These are phyloP conservation scores for Prostheceraeus crozeri DNA, from an alignment of 2,888 invertebrate genomes.

Conservation along the genomic window DNA sequence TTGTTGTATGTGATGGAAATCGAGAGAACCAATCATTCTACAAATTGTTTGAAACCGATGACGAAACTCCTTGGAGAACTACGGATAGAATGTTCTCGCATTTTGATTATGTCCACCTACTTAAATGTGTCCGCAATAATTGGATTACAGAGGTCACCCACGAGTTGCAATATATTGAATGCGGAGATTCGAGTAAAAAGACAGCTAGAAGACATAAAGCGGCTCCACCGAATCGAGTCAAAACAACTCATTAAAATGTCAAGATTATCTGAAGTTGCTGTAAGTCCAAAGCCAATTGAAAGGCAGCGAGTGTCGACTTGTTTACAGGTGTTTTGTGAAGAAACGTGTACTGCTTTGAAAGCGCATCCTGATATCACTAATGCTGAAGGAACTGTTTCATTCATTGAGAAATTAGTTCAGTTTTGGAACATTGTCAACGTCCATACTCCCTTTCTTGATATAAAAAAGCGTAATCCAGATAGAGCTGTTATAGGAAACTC, in stretches of 20 bases:
- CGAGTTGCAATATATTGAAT: too few species aligned
- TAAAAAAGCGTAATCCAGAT: conserved; percentile 11
- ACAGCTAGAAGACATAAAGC: too few species aligned
- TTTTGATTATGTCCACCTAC: conserved; percentile 23
- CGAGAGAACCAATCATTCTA: conserved; percentile 19
- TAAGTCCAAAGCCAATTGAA: conserved; percentile 14
- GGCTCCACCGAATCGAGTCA: neutral
- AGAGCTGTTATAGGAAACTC: conserved; percentile 22
- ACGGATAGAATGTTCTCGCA: conserved; percentile 16
- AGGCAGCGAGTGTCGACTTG: neutral
- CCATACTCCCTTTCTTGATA: conserved; percentile 8
- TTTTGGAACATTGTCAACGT: conserved; percentile 26
- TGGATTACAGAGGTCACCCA: conserved; percentile 30
- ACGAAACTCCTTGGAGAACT: conserved; percentile 17
- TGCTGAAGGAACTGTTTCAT: neutral
- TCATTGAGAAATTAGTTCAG: neutral
- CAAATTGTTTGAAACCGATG: conserved; percentile 20
- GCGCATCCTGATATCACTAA: conserved; percentile 2
- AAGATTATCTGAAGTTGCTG: neutral
- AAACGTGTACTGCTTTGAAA: conserved; percentile 12
- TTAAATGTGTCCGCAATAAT: conserved; percentile 22
- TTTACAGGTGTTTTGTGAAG: conserved; percentile 19
- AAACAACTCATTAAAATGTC: neutral
- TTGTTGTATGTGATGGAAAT: conserved; percentile 20
- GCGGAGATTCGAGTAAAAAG: too few species aligned